phyloP scores from a whole-genome alignment of 37 sponge, comb jelly and placozoan genomes.

The Trichoplax adhaerens region DNA sequence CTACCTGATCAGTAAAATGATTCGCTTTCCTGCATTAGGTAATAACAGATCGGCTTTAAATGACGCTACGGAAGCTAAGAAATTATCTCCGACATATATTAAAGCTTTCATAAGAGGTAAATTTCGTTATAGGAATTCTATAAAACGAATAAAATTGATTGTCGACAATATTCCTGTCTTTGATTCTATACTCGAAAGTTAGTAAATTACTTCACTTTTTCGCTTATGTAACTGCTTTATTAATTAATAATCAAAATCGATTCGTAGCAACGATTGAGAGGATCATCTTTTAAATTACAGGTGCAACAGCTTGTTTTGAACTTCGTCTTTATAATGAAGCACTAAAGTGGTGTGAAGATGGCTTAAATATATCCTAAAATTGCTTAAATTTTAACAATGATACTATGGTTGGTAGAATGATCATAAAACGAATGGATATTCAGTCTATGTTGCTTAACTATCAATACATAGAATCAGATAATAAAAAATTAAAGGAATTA shows the following conservation, averaged over 20 bases:
- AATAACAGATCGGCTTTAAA: constrained; percentile 54
- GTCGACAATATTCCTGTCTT: too few species aligned
- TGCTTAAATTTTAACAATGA: too few species aligned
- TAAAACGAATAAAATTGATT: too few species aligned
- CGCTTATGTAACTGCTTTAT: too few species aligned
- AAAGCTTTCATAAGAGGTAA: constrained; percentile 57
- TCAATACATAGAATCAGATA: constrained; percentile 15
- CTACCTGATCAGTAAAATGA: too few species aligned
- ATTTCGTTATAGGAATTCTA: neutral
- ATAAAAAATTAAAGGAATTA: constrained; percentile 22
- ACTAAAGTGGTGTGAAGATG: constrained; percentile 64
- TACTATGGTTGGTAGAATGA: neutral
- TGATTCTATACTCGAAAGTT: too few species aligned
- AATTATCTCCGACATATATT: constrained; percentile 38
- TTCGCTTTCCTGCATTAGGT: constrained; percentile 15
- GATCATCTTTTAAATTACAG: constrained; percentile 2
- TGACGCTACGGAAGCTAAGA: constrained; percentile 43
- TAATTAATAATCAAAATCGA: too few species aligned
- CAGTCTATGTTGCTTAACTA: neutral
- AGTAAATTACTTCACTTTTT: too few species aligned
- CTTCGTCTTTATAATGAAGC: constrained; percentile 38
- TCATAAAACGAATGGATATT: too few species aligned
- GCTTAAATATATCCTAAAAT: constrained; percentile 16
- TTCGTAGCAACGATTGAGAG: too few species aligned
- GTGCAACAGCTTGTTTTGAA: constrained; percentile 25